Conservation (phyloP, 2,797 vertebrate genomes). For the Prunella strophiata region DNA sequence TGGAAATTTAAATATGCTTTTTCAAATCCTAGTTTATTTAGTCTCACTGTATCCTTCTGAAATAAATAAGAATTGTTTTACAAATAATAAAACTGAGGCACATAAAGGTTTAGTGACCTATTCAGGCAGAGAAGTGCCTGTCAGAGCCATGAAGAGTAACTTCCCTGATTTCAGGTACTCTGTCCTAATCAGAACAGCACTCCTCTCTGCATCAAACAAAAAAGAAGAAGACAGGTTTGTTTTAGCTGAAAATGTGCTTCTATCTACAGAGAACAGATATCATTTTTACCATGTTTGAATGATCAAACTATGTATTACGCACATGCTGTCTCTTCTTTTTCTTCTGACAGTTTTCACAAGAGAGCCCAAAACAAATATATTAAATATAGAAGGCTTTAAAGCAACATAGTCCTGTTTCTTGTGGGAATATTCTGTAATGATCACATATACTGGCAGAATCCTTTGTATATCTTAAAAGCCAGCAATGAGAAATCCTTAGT, state of each 20-base stretch:
- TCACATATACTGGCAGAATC: background rate
- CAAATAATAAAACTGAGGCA: background rate
- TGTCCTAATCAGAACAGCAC: background rate
- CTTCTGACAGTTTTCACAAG: slow-evolving; percentile 21
- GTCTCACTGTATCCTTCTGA: background rate
- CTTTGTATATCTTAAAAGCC: slow-evolving; percentile 15
- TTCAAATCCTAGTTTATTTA: background rate
- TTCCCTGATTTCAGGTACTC: background rate
- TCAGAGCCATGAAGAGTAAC: background rate
- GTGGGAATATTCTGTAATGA: slow-evolving; percentile 26
- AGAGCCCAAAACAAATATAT: slow-evolving; percentile 46
- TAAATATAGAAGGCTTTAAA: background rate
- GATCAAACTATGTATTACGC: slow-evolving; percentile 17
- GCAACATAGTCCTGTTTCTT: background rate
- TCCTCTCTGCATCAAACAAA: background rate
- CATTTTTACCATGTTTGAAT: background rate
- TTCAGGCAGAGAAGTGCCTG: background rate
- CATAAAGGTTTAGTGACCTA: background rate
- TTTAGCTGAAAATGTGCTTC: slow-evolving; percentile 23
- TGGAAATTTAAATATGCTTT: background rate
- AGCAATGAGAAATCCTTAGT: background rate
- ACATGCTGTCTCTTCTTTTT: background rate
- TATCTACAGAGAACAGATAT: background rate
- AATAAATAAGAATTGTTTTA: background rate
- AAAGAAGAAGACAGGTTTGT: slow-evolving; percentile 30